Base-by-base conservation (phyloP, 2,888 invertebrate genomes). In the Dysmachus trigonus region DNA sequence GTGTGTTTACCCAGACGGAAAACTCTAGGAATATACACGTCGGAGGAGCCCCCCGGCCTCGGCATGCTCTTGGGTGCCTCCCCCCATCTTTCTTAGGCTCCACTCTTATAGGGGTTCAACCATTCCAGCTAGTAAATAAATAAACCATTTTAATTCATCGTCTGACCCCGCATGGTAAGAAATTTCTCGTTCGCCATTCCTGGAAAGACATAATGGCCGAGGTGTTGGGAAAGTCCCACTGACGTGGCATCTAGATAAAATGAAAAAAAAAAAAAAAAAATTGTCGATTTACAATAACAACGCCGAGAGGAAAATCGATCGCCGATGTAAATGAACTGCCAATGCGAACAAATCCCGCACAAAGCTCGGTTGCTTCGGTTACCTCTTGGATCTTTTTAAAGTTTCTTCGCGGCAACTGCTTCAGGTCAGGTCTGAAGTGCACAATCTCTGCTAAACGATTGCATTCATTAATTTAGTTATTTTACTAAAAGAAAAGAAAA, bases 1-100 rank as follows among this genome's bases (percentile, higher is more conserved):
- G 62, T 79, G 27, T 79, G 51, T 79, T 79, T 79, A 51, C 79
- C 51, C 79, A 79, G 79, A 79, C 79, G 79, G 31, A 79, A 77
- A 77, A 77, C 77, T 35, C 38, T 6, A 38, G 77, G 53, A n/a
- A n/a, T 18, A 33, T 8, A 74, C 15, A 22, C n/a, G 30, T 8
- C n/a, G 13, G 35, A 15, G 30, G 31, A 74, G 10, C 74, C 74
- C 74, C 18, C 33, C 31, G 18, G 74, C 18, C n/a, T 74, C n/a
- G 18, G 71, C 22, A 4, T 8, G 41, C 41, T 41, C 41, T 41
- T 8, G 41, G 2, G 53, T 22, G 18, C 18, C 53, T 53, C 22
- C 53, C 53, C 53, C 53, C 53, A 53, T 53, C 18, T 41, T 27
- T 62, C 62, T 62, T 62, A 27, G 62, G 27, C 27, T 62, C 62